Base-by-base conservation (phyloP, 2,888 invertebrate genomes). In the Macrosiphum euphorbiae region DNA sequence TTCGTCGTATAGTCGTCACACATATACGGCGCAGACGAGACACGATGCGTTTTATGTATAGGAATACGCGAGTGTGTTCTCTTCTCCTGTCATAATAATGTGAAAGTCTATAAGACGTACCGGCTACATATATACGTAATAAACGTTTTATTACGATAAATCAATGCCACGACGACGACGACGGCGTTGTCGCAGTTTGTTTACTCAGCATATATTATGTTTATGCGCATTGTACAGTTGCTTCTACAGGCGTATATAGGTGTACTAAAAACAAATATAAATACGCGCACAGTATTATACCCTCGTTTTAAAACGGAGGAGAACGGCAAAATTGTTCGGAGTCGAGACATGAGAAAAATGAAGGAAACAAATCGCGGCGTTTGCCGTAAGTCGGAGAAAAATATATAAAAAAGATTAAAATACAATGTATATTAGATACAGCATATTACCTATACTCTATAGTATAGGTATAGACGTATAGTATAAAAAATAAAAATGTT, bases 61-160 rank as follows among this genome's bases (percentile, higher is more conserved):
- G 26, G 47, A 28, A 26, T 47, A 50, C 61, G 5, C 41, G 47
- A n/a, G 88, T 52, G 7, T n/a, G 28, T 47, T 92, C 44, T 86
- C 88, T 88, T 88, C 67, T 52, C 52, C 78, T 52, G 88, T 92
- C 88, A 92, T 67, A 92, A 92, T 88, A 92, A 92, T 92, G 92
- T 92, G 92, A 92, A 92, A 92, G 92, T 88, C 88, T 88, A 35
- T 35, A 92, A 88, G 88, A 92, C 88, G 67, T 92, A 92, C 52
- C 52, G 52, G 44, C 87, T 67, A 44, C 50, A 61, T 61, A 47
- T n/a, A 28, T 28, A 92, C 87, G 86, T 88, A 92, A 92, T 78
- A 92, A 92, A 92, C 92, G 78, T 88, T 92, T 92, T 88, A 55
- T 92, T 88, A 55, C 78, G 78, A 92, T 92, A 92, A 92, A 92